phyloP scores from a whole-genome alignment of 2,113 vertebrate genomes.

The Triplophysa tibetana region DNA sequence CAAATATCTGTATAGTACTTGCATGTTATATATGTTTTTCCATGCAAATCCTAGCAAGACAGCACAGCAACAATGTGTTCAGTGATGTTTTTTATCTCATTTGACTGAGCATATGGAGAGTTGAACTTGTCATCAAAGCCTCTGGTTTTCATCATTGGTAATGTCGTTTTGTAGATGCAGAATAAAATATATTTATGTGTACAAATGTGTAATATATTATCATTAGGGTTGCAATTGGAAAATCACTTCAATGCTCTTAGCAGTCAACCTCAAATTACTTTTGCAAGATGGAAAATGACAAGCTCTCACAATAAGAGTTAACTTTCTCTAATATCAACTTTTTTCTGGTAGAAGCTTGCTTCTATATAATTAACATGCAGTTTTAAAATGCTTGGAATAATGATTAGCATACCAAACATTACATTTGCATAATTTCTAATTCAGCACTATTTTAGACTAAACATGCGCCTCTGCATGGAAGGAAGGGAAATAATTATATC shows the following conservation, averaged over 20 bases:
- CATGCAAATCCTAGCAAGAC: too few relatives aligned
- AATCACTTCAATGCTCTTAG: constrained; percentile 15
- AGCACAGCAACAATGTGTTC: too few relatives aligned
- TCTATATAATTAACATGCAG: neutral
- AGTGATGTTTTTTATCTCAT: neutral
- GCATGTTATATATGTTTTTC: too few relatives aligned
- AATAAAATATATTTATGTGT: constrained; percentile 32
- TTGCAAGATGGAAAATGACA: constrained; percentile 4
- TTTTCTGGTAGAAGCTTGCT: neutral
- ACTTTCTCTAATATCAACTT: neutral
- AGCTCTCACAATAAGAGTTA: neutral
- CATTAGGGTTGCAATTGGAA: constrained; percentile 25
- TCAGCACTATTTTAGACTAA: neutral
- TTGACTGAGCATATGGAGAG: neutral
- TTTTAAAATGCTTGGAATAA: neutral
- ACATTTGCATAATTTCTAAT: neutral
- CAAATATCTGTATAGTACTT: too few relatives aligned
- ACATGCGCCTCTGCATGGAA: neutral
- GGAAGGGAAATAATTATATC: neutral
- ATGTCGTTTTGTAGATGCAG: constrained; percentile 26
- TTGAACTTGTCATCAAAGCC: constrained; percentile 29
- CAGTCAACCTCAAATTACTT: neutral
- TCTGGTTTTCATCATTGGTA: constrained; percentile 32
- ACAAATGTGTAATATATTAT: constrained; percentile 13
- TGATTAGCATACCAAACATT: neutral